Evolutionary conservation across 2,888 invertebrate species (phyloP), one percentile per base, ranked within the genome.

Genomic region (Pteria penguin): DNA sequence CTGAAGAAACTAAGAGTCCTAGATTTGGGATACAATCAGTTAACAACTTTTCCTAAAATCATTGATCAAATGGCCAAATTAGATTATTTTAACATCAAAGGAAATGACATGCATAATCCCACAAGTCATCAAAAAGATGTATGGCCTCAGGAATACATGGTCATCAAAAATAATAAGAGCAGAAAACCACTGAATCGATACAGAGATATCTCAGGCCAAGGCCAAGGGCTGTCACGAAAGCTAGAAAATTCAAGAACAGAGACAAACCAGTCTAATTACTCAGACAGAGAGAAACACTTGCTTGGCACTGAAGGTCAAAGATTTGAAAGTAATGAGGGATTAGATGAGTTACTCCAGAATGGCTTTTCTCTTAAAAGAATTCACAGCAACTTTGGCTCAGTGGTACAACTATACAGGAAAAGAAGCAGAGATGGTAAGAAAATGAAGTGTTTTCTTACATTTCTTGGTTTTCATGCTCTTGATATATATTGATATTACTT

Each of bases 41-140:
- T 92, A 5, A 82, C 84, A 2, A 79, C 79, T 27, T 78, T 91
- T 36, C 92, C 92, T 0, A 84, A 86, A 5, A 82, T 86, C 1
- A 79, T 91, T n/a, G 82, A 89, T 58, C 84, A 90, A 55, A 80
- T 92, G 71, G 82, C 80, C 4, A 82, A 86, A 18, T 84, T 92
- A 5, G 88, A 91, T 65, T 88, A 80, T 52, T 89, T 92, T 75
- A 89, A 90, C 72, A 79, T 91, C 31, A 82, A 83, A 52, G 91
- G 90, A 4, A 91, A 91, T 77, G 79, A 84, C 8, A 82, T 85
- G 22, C 68, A 68, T 22, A 72, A 80, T 29, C 74, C 73, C 8
- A 33, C 31, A 24, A 33, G 33, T 2, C 33, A 29, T 14, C 57
- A 29, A 1, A 57, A 26, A 4, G 32, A 68, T 22, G 31, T 68